A percentile compares a stretch with the other conserved stretches of the same genome.
phyloP scores from a whole-genome alignment of 30 jellyfish, hydroid and myxozoan species.

The Aurelia coerulea region DNA sequence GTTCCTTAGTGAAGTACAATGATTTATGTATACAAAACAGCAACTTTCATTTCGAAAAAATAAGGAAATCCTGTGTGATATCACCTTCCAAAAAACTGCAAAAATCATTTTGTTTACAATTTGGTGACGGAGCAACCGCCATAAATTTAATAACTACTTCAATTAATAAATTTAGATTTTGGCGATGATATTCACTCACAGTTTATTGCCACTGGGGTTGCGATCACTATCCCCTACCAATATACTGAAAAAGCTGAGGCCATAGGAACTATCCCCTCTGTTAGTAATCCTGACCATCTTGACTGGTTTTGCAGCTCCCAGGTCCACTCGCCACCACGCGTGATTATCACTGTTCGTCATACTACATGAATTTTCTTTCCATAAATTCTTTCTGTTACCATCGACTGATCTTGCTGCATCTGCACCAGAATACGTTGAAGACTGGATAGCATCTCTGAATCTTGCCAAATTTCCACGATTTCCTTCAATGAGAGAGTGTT shows the following conservation, averaged over 20 bases:
- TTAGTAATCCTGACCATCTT: neutral
- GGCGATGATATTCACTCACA: neutral
- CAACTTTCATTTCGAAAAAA: too few relatives aligned
- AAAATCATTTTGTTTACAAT: too few relatives aligned
- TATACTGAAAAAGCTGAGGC: neutral
- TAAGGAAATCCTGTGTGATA: too few relatives aligned
- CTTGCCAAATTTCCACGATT: neutral
- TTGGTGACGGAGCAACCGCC: too few relatives aligned
- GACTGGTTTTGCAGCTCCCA: neutral
- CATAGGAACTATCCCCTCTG: neutral
- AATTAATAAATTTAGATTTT: too few relatives aligned
- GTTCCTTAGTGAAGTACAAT: too few relatives aligned
- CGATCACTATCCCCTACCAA: neutral
- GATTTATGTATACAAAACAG: too few relatives aligned
- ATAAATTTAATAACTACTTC: too few relatives aligned
- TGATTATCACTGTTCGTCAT: neutral
- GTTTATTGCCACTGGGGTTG: neutral
- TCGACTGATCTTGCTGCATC: neutral
- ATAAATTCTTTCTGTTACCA: neutral
- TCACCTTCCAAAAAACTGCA: too few relatives aligned
- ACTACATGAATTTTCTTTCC: neutral
- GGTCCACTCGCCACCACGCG: constrained; percentile 11
- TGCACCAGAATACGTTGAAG: neutral
- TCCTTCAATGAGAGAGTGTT: neutral
- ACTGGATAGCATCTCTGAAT: neutral